Evolutionary conservation across 2,113 vertebrate species (phyloP).

Genomic region (Cygnus atratus): DNA sequence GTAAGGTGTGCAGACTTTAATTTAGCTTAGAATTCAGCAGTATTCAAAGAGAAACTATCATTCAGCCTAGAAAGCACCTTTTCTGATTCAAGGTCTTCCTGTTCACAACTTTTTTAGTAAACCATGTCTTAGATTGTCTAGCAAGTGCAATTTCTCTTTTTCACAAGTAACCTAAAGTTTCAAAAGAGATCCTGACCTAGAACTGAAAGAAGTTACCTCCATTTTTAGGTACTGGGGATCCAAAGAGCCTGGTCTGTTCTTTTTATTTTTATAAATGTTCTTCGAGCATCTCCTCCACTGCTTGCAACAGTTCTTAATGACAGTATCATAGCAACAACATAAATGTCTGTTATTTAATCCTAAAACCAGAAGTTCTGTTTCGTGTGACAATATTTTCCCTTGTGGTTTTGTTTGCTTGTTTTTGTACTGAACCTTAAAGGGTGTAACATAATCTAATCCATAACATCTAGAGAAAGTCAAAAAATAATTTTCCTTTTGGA

Average conservation of each 20-base stretch:
- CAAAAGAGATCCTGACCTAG: neutral
- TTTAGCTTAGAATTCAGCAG: neutral
- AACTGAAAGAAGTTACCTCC: neutral
- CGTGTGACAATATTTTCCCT: neutral
- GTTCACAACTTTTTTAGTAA: neutral
- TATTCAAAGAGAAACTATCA: neutral
- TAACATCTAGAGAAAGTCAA: neutral
- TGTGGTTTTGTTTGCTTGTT: neutral
- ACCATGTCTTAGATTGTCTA: neutral
- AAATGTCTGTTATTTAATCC: neutral
- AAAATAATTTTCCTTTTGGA: slow-evolving; percentile 5
- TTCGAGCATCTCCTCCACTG: neutral
- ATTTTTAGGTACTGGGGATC: neutral
- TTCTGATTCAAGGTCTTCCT: neutral
- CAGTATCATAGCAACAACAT: neutral
- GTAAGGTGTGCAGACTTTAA: neutral
- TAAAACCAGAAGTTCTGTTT: neutral
- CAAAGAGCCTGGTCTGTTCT: neutral
- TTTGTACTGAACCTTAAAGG: neutral
- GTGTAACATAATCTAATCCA: neutral
- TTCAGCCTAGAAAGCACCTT: neutral
- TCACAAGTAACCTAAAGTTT: neutral
- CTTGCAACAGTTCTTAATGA: neutral
- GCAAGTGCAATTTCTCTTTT: neutral
- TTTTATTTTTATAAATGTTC: neutral